Evolutionary conservation across 2,113 vertebrate species (phyloP).

Genomic region (Nematolebias whitei): DNA sequence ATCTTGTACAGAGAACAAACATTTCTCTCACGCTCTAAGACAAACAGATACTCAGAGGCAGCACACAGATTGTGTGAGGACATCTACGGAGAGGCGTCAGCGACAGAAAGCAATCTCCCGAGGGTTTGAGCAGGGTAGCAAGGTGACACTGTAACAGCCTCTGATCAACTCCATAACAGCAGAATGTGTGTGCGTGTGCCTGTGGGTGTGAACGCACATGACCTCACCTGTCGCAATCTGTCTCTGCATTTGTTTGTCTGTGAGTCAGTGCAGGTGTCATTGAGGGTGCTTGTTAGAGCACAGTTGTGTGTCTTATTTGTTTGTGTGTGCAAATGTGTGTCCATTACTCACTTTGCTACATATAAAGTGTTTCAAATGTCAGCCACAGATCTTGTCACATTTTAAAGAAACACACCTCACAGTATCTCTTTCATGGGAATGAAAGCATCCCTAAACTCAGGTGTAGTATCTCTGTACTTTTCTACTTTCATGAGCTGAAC

Average conservation of each 20-base stretch:
- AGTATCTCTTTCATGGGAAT: conserved; percentile 8
- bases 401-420: conserved; percentile 16
- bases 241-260: conserved; percentile 64
- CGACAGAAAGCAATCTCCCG: conserved; percentile 65
- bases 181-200: conserved; percentile 32
- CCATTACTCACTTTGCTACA: conserved; percentile 16
- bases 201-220: conserved; percentile 33
- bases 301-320: conserved; percentile 20
- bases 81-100: conserved; percentile 59
- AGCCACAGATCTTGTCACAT: conserved; percentile 28
- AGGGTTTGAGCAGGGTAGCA: conserved; percentile 53
- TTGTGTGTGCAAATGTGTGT: conserved; percentile 23
- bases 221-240: conserved; percentile 60
- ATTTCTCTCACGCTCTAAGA: conserved; percentile 12
- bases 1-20: conserved; percentile 21
- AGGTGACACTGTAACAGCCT: conserved; percentile 65
- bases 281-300: conserved; percentile 29
- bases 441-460: conserved; percentile 1
- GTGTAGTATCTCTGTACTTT: neutral
- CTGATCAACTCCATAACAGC: conserved; percentile 62
- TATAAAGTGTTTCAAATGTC: conserved; percentile 56
- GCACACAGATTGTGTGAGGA: conserved; percentile 32
- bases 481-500: no score
- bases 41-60: conserved; percentile 21
- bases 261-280: conserved; percentile 54